Evolutionary conservation across 2,888 invertebrate genomes (phyloP), one percentile per base, ranked within the genome.

Genomic region (Seira sanloemensis): DNA sequence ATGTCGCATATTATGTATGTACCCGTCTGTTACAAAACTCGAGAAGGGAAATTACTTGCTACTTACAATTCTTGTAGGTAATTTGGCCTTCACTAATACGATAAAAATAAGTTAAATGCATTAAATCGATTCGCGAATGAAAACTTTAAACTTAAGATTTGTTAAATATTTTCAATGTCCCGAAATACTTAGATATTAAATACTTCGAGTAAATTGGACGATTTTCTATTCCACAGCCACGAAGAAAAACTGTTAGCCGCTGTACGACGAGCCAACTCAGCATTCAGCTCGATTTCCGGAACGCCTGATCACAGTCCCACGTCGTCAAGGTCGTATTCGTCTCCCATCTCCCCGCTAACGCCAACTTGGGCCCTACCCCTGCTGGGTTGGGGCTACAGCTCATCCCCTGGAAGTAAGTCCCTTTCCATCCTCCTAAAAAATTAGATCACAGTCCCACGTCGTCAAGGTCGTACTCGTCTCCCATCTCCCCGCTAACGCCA

Each of bases 291-390:
- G 37, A 90, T 89, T 84, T 89, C 89, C 67, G 89, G 88, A 50
- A 90, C 90, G 19, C 90, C 90, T 23, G 89, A 90, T 82, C 90
- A 90, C 75, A 89, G 89, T 87, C 90, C 90, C 23, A 90, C 88
- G 18, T 90, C 90, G 23, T 89, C 90, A 74, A 86, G 90, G 83
- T 90, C 90, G 27, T 90, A 90, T 78, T 89, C 90, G 76, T 90
- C 90, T 62, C 90, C 90, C n/a, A 89, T 90, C 80, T 90, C 90
- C 69, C 90, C 90, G 12, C 73, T 90, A 37, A 89, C 90, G 62
- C 90, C 90, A 78, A 87, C 90, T 23, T 90, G 90, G 90, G 90
- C 90, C 54, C 87, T 90, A 25, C 90, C 90, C 16, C 84, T 90
- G 16, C 86, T 90, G 26, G 88, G 90, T 16, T 90, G 90, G 90